Conservation (phyloP, 1,140 invertebrate genomes). For the Brachystomella parvula region DNA sequence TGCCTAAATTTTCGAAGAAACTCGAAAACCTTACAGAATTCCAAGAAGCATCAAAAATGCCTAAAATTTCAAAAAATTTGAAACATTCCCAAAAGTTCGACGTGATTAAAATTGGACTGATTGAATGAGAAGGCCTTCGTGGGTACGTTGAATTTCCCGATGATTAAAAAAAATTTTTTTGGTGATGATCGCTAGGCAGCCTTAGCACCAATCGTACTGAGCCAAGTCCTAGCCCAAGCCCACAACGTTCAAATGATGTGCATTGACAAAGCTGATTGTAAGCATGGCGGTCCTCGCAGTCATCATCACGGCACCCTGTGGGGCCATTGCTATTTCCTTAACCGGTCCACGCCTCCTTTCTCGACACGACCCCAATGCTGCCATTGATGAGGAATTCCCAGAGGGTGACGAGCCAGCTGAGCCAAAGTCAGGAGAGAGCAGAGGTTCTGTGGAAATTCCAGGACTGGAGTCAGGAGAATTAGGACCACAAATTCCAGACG, state of each 20-base stretch:
- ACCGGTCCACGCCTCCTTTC: constrained; percentile 32
- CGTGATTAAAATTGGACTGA: no score
- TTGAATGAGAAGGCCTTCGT: no score
- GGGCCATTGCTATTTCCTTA: constrained; percentile 44
- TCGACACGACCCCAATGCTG: not conserved
- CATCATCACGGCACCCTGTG: constrained; percentile 48
- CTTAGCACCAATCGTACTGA: constrained; percentile 21
- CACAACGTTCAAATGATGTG: not conserved
- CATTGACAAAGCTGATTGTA: constrained; percentile 38
- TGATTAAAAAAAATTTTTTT: not conserved
- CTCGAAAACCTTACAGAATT: no score
- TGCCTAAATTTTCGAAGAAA: no score
- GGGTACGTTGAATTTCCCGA: no score
- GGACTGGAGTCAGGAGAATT: no score
- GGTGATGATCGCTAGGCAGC: constrained; percentile 7
- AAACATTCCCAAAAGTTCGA: no score
- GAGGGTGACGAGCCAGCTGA: constrained; percentile 5
- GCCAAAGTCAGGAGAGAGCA: not conserved
- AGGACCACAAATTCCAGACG: no score
- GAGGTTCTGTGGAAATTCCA: not conserved
- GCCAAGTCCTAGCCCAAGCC: not conserved
- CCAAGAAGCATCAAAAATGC: constrained; percentile 19
- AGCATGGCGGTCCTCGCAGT: constrained; percentile 47
- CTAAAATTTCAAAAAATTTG: not conserved
- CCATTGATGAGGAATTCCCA: constrained; percentile 20